Evolutionary conservation across 2,888 invertebrate species (phyloP), one percentile per base, ranked within the genome.

Genomic region (Bruchidius siliquastri): DNA sequence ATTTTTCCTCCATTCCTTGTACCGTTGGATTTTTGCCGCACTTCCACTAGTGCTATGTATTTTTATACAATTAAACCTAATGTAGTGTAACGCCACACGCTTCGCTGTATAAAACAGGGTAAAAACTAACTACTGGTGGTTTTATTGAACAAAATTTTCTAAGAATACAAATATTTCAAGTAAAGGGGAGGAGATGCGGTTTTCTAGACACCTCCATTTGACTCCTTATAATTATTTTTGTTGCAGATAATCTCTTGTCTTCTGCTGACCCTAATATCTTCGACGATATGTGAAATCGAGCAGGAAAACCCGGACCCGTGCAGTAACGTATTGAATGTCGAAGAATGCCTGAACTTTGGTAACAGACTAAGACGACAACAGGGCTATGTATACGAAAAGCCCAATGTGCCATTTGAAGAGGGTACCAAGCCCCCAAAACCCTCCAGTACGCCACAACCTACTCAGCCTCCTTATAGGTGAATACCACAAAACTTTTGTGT

Each of bases 331-430:
- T 3, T 49, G 10, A 49, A 49, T 13, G 3, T 49, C 18, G 49
- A 49, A 49, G 49, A 49, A 49, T 49, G 49, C 18, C 49, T 49
- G 6, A 49, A 49, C 49, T 49, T 49, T 13, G 49, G 49, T 18
- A 49, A 8, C 49, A 69, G 69, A 26, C 20, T 69, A 18, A 69
- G 26, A 69, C 13, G 69, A n/a, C 69, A 69, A 69, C 2, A 69
- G 22, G 69, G 69, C 20, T 69, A 69, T 69, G 21, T 69, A 22
- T 69, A 69, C 21, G 69, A 69, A 20, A 69, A 69, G 26, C 69
- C 69, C 20, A 69, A 69, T 3, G 26, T 69, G 0, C 69, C 69
- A 2, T 69, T 69, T 20, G 21, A 69, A n/a, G 69, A 69, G 26
- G 69, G 69, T 0, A 22, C 69, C 0, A 22, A 22, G 21, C 69